Percentiles rank a stretch among this genome's conserved stretches.
Conservation (phyloP, 53 echinoderm and acorn worm species). For the Antedon mediterranea region DNA sequence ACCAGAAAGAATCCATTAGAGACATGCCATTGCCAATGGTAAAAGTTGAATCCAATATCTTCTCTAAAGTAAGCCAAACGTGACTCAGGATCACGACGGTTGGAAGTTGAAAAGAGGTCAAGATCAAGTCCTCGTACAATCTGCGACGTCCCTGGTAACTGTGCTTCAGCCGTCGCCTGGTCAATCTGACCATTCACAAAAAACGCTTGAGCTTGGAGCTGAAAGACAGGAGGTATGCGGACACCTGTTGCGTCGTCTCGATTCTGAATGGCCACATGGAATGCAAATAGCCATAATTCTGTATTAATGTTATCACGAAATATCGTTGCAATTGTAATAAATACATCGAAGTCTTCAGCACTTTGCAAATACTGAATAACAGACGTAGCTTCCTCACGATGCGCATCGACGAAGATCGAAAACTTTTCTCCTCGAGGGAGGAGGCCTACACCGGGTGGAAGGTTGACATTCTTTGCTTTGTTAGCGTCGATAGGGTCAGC, state of each 20-base stretch:
- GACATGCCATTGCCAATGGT: background rate
- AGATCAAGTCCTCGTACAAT: background rate
- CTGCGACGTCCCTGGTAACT: background rate
- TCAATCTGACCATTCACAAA: background rate
- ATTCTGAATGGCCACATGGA: background rate
- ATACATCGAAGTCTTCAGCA: background rate
- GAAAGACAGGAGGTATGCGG: background rate
- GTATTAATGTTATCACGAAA: background rate
- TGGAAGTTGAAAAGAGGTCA: background rate
- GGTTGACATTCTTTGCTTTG: background rate
- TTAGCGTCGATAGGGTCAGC: background rate
- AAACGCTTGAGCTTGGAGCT: background rate
- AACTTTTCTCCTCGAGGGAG: background rate
- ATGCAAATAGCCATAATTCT: background rate
- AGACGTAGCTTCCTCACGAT: background rate
- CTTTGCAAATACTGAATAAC: background rate
- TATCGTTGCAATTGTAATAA: background rate
- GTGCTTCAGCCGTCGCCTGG: background rate
- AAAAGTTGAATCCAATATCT: background rate
- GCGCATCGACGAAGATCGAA: background rate
- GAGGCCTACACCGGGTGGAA: background rate
- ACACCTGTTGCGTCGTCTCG: background rate
- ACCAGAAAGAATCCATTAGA: background rate
- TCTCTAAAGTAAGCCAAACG: background rate
- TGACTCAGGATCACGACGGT: background rate